These are phyloP conservation scores for Lacanobia wlatinum DNA, from an alignment of 2,888 invertebrate genomes.

Conservation along the genomic window DNA sequence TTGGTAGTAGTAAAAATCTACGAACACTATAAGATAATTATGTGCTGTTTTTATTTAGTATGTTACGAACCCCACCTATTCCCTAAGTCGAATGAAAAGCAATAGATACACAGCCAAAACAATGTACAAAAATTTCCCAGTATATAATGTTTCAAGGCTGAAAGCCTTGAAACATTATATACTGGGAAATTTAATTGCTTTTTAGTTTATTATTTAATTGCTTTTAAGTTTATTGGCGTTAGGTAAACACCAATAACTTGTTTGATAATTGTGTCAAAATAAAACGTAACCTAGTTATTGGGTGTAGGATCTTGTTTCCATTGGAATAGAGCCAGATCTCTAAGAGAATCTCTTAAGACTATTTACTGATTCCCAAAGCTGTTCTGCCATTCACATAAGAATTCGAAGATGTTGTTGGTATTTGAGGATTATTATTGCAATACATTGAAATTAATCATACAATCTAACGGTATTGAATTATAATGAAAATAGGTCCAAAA, in stretches of 20 bases:
- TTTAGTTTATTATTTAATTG: too few relatives aligned
- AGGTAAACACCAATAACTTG: neutral
- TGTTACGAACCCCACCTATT: neutral
- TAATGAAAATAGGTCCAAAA: neutral
- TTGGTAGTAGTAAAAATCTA: too few relatives aligned
- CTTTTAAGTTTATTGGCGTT: neutral
- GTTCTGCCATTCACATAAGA: neutral
- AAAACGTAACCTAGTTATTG: conserved; percentile 21
- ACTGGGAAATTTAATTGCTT: too few relatives aligned
- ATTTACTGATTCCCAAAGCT: conserved; percentile 13
- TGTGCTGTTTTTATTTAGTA: too few relatives aligned
- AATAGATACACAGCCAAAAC: neutral
- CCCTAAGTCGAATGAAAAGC: neutral
- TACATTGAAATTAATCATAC: neutral
- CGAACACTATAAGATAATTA: too few relatives aligned
- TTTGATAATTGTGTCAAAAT: conserved; percentile 8
- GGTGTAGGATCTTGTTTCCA: conserved; percentile 14
- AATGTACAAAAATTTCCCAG: neutral
- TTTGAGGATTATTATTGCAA: neutral
- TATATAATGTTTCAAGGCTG: neutral
- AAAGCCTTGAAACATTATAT: too few relatives aligned
- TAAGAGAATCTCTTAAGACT: conserved; percentile 14
- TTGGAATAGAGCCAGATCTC: conserved; percentile 23
- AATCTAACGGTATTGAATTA: neutral
- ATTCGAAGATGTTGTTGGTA: neutral